Evolutionary conservation across 2,888 invertebrate species (phyloP).

Genomic region (Cecidostiba fungosa): DNA sequence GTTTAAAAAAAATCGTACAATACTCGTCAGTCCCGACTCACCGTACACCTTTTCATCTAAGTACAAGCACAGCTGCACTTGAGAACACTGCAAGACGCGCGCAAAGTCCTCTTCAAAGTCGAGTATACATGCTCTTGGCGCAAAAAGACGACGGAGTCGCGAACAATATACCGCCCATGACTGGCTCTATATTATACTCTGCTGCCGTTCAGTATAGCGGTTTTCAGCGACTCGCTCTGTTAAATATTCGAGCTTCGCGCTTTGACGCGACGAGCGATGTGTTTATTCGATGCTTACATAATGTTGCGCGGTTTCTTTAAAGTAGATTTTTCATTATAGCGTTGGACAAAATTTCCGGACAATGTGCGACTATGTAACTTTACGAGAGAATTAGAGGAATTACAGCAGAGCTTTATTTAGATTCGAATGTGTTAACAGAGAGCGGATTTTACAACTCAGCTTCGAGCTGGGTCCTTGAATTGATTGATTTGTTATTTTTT

Average conservation of each 20-base stretch:
- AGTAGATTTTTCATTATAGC: too few relatives aligned
- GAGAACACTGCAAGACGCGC: not conserved
- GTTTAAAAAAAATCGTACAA: not conserved
- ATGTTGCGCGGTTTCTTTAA: not conserved
- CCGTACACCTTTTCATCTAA: too few relatives aligned
- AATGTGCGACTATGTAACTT: not conserved
- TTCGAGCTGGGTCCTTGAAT: not conserved
- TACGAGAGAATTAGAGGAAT: not conserved
- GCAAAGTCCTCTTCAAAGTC: not conserved
- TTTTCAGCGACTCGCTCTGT: conserved; percentile 47
- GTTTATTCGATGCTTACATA: not conserved
- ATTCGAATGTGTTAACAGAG: not conserved
- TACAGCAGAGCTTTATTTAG: not conserved
- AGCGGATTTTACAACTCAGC: not conserved
- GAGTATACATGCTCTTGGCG: not conserved
- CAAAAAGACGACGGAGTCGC: not conserved
- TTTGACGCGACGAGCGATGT: not conserved
- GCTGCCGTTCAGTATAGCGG: conserved; percentile 12
- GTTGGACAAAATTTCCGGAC: too few relatives aligned
- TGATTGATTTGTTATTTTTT: too few relatives aligned
- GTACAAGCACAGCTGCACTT: not conserved
- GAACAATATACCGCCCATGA: not conserved
- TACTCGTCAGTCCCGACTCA: too few relatives aligned
- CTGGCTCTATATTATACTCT: not conserved
- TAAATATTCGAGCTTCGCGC: conserved; percentile 31